Evolutionary conservation across 2,888 invertebrate genomes (phyloP), one percentile per base, ranked within the genome.

Genomic region (Sacculina carcini): DNA sequence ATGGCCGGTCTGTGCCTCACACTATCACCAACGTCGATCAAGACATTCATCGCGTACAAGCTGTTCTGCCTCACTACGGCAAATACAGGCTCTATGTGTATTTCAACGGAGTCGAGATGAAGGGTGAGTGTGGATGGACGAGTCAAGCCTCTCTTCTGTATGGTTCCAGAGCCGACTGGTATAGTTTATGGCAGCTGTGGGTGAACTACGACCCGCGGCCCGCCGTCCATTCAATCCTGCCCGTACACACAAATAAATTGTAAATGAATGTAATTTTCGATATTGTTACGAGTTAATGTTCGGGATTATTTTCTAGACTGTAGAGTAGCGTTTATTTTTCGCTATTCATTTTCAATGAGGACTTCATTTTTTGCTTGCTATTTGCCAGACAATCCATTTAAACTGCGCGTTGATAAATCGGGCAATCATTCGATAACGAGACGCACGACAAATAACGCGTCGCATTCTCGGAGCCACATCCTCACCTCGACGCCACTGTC

Each of bases 81-180:
- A 69, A 70, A 56, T 73, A 75, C 61, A 79, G 79, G 61, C 74
- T 89, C 36, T 89, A 90, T 64, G 77, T 92, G 29, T 89, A 86
- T 63, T 94, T 90, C 68, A 92, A 92, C 64, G 90, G 89, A 10
- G 78, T 79, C 62, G 83, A 84, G 61, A 76, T 81, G n/a, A 73
- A 74, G 63, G 90, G 72, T 72, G 57, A 56, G 53, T 44, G 21
- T 31, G n/a, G n/a, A n/a, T n/a, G n/a, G n/a, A n/a, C 5, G 28
- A 46, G 23, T 26, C 29, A 16, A 48, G 36, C 14, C 29, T 51
- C 48, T 48, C 48, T 32, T n/a, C 44, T 16, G 47, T 44, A 21
- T 42, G 46, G 24, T 19, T 26, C 16, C n/a, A 34, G 34, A 12
- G 12, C n/a, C 34, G n/a, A n/a, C 12, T 34, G 12, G 12, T 34